Evolutionary conservation across 2,797 vertebrate genomes (phyloP), one percentile per base, ranked within the genome.

Genomic region (Benthosema pterotum): DNA sequence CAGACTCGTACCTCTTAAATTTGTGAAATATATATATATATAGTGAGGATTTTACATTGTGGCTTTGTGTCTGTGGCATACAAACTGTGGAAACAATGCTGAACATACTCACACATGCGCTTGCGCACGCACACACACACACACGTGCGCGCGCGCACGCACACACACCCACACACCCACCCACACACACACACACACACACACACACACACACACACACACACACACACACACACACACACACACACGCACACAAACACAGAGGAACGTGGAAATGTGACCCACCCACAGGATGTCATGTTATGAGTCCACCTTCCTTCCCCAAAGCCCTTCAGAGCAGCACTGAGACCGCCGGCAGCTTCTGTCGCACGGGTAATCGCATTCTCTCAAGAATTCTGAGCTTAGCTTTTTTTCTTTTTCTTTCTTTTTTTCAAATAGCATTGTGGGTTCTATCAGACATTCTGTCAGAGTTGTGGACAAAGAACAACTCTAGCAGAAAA

Each of bases 251-350:
- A 66, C 54, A 64, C 52, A 47, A 50, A 51, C 7, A 0, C 60
- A 67, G 58, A 17, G 62, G 63, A 83, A 67, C 59, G 7, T 15
- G 57, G 69, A 12, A 5, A 52, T 15, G n/a, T 28, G 74, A 74
- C 83, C 84, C 83, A 67, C 85, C 89, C 84, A 89, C 80, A 89
- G 89, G 90, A 92, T 91, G 79, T 74, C 42, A 76, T 87, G 88
- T 89, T 91, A 91, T 88, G 80, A 88, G 74, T 63, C 63, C 58
- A 63, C 75, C 83, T 91, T 91, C 89, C 88, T 81, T 77, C 82
- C 70, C 83, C 79, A 82, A 85, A 78, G 32, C 32, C 32, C 11
- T 38, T 83, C 67, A 61, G 77, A 75, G 54, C 78, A 62, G 65
- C 2, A 64, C 70, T 60, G 67, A 57, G 64, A 63, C 63, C 49